Base-by-base conservation (phyloP, 2,888 invertebrate species). In the Margaritifera margaritifera region DNA sequence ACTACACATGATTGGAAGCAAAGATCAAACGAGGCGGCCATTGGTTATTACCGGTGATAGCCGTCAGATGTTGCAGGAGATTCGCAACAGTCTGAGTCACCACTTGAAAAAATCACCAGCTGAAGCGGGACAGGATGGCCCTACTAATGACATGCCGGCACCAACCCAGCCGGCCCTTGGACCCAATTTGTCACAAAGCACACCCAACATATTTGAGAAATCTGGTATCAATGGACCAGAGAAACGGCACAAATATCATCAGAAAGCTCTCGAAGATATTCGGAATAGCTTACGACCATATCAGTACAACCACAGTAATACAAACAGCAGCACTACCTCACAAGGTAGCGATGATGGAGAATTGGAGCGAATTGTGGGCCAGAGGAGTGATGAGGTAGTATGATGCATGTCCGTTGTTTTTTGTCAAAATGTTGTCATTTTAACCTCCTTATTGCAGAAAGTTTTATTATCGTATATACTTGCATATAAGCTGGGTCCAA, bases 231-330 rank as follows among this genome's bases (percentile, higher is more conserved):
- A 55, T 75, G 67, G 66, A 72, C 73, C 70, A 77, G 74, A 11
- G 67, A 65, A 75, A 22, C 58, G 71, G 55, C 74, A 78, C 53
- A 77, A 94, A 91, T 95, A 95, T 91, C 94, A 94, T 91, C 94
- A 95, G 91, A 95, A 95, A 92, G 95, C 95, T 89, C 93, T 95
- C 90, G 95, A 94, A 91, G 94, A 95, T 91, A 95, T 95, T 87
- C 93, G 95, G 83, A 95, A 95, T 90, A 95, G 95, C 72, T 90
- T 95, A 84, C 92, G 94, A 84, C 95, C 95, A 66, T 95, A 95
- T 54, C 73, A 71, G 68, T 77, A 69, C 62, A 71, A n/a, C 50
- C 62, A 64, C 56, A 63, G 72, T 55, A 67, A 68, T 58, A 67
- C 65, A 25, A 52, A 67, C 27, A 68, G 75, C 63, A 57, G 75